Evolutionary conservation across 1,140 invertebrate genomes (phyloP), one percentile per base, ranked within the genome.

Genomic region (Archivesica marissinica): DNA sequence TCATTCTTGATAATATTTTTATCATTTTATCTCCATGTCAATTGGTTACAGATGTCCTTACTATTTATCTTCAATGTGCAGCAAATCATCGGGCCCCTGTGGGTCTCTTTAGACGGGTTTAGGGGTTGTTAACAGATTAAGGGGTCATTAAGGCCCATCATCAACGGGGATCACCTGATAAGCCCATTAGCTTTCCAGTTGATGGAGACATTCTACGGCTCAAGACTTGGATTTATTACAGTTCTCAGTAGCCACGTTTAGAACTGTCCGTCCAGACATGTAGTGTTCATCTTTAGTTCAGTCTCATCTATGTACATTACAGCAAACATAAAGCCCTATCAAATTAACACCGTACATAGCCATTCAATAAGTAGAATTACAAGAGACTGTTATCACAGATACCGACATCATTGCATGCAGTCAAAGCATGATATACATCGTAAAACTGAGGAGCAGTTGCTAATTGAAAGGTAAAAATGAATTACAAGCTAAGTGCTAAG

Each of bases 121-220:
- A 72, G 72, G 79, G 79, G 79, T 38, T 81, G 79, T 81, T 81
- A 70, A 81, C 64, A 81, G 79, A 81, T 81, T 81, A 81, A 72
- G 66, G 64, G 64, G 39, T 81, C 79, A 81, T 81, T 56, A 54
- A 68, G 47, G 79, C 25, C 64, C 47, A 61, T 38, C 64, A 70
- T 52, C 50, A 52, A 23, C 47, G 15, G 13, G 39, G 54, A 64
- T 64, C 56, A 44, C 28, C 77, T 79, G 77, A 79, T 79, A 79
- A 79, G 77, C 61, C 56, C 15, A 79, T 52, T 79, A 72, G 39
- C 25, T 28, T 52, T 44, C 13, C 9, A 47, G 23, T 44, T 72
- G 33, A 70, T 70, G 66, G 47, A 70, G 66, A 70, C 47, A 25
- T 70, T 20, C 25, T 6, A 35, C 20, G 50, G 23, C 17, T 52